Percentiles rank a stretch among this genome's conserved stretches.
Evolutionary conservation across 2,113 vertebrate genomes (phyloP).

Genomic region (Zapornia atra): DNA sequence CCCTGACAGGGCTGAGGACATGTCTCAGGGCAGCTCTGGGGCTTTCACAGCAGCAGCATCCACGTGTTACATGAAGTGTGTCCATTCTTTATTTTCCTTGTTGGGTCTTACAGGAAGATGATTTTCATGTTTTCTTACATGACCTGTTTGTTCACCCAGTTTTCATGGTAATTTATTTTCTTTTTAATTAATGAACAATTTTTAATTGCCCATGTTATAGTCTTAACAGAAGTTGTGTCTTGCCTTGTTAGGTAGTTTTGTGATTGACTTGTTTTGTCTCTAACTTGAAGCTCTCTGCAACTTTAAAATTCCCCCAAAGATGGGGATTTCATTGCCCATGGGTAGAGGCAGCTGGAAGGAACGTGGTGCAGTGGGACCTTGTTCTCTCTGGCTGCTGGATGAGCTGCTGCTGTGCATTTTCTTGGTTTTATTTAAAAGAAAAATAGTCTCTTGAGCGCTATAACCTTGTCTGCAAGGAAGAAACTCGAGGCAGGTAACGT

Average conservation of each 20-base stretch:
- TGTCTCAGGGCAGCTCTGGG: not conserved
- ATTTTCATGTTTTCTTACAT: not conserved
- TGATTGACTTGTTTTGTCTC: not conserved
- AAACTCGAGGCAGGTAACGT: not conserved
- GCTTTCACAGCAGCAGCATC: not conserved
- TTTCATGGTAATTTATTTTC: not conserved
- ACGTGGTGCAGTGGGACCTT: not conserved
- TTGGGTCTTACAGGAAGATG: not conserved
- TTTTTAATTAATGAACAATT: not conserved
- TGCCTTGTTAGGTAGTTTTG: not conserved
- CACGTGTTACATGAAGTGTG: fast-evolving
- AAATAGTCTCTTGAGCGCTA: not conserved
- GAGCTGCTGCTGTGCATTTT: not conserved
- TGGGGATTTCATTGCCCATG: not conserved
- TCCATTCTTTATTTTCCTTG: not conserved
- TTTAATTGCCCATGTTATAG: not conserved
- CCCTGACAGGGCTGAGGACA: fast-evolving
- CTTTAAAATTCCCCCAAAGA: not conserved
- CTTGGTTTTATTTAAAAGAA: conserved; percentile 38
- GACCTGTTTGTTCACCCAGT: not conserved
- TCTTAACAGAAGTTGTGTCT: not conserved
- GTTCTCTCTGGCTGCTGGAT: not conserved
- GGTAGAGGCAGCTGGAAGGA: not conserved
- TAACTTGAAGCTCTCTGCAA: not conserved
- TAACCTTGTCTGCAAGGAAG: conserved; percentile 17